Percentiles rank a stretch among this genome's conserved stretches.
phyloP scores from a whole-genome alignment of 2,888 invertebrate species.

The Plagodis pulveraria region DNA sequence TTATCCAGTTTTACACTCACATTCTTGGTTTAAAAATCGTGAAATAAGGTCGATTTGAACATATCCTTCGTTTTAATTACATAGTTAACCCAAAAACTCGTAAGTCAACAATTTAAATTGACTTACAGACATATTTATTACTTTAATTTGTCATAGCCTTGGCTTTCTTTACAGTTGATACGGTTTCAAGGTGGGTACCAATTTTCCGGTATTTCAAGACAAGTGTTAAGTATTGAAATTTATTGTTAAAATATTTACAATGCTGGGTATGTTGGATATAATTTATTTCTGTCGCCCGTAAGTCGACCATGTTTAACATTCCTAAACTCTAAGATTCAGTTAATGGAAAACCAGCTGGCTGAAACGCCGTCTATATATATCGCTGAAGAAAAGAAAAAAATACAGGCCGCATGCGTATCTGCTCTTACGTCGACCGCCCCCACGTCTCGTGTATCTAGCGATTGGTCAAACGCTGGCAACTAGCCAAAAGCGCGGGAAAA shows the following conservation, averaged over 20 bases:
- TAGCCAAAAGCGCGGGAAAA: constrained; percentile 80
- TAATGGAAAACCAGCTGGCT: constrained; percentile 43
- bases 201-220: constrained; percentile 52
- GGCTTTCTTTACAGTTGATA: constrained; percentile 51
- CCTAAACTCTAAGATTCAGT: constrained; percentile 2
- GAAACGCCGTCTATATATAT: constrained; percentile 53
- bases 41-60: not conserved
- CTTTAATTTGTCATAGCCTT: constrained; percentile 55
- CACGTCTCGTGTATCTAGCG: constrained; percentile 61
- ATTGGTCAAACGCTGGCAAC: constrained; percentile 74
- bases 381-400: constrained; percentile 52
- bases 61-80: constrained; percentile 17
- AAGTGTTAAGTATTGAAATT: constrained; percentile 32
- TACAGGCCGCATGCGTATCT: constrained; percentile 52
- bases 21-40: no score
- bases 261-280: not conserved
- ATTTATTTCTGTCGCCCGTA: not conserved
- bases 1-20: no score
- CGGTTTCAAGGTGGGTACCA: constrained; percentile 47
- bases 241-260: constrained; percentile 25
- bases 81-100: constrained; percentile 8
- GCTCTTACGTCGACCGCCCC: constrained; percentile 59
- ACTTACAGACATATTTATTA: constrained; percentile 30
- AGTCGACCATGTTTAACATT: constrained; percentile 4
- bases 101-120: constrained; percentile 19